Base-by-base conservation (phyloP, 2,888 invertebrate species). In the Amiota minor region DNA sequence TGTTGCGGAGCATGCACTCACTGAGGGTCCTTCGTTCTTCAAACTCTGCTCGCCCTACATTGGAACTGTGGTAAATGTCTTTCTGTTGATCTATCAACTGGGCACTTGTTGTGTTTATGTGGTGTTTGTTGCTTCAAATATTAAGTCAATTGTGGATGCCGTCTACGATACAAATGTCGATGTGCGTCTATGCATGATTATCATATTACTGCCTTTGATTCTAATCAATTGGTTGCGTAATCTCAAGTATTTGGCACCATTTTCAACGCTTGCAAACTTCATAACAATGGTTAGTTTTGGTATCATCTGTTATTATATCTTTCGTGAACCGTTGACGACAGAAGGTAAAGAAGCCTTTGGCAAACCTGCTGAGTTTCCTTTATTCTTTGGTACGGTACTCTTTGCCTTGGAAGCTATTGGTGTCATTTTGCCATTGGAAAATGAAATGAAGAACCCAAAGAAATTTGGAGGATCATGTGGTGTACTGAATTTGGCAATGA, bases 91-190 rank as follows among this genome's bases (percentile, higher is more conserved):
- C 71, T 98, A 98, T 83, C 98, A 99, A 90, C 91, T 98, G 82
- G 99, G 99, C 65, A 96, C 97, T 68, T 98, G 98, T 89, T 98
- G 98, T 89, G 98, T 98, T 1, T 99, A 99, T 90, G 95, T 97
- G 23, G 96, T 98, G 0, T 99, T 98, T 89, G 96, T 98, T 68
- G 93, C 97, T 0, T 93, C 94, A 75, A 98, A 97, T 89, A 92
- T 98, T n/a, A 92, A 94, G 86, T 91, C 90, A 79, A 94, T 96
- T 12, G 89, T 92, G 14, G 91, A 91, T 56, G 89, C 91, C 20
- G 92, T 93, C 81, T 84, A 89, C 2, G 87, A 91, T 0, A 83
- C 90, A 0, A 86, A 89, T 10, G 88, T 93, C 9, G 91, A 92
- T 69, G 91, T 93, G 50, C 90, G 92, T 72, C 89, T 93, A 47